Evolutionary conservation across 2,113 vertebrate species (phyloP), one percentile per base, ranked within the genome.

Genomic region (Salvelinus fontinalis): DNA sequence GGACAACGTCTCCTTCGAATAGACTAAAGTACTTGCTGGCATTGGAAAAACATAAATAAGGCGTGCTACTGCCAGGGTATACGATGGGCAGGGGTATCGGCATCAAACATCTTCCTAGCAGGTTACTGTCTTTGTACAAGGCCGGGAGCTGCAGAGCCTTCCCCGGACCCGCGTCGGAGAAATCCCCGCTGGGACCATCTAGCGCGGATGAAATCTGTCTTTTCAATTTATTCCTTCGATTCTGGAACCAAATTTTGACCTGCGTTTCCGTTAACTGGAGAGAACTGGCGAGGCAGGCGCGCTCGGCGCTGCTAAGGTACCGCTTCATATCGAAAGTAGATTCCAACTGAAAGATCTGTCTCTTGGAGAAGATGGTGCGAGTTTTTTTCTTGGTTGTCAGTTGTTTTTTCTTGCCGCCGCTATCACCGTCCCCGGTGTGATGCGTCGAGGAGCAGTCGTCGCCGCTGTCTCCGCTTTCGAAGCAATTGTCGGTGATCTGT

Each of bases 241-340:
- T 95, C 89, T 95, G 95, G 80, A 95, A 95, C 94, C 94, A 95
- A 70, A 95, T 95, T 81, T 95, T 95, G 39, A 95, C 95, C 85
- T 95, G 94, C 18, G 94, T 95, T 87, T 95, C 94, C 34, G 93
- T 94, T 26, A 95, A 92, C 89, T 95, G 95, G 12, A 95, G 89
- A 4, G 95, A 94, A 49, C 81, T 92, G 77, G 95, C 95, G 34
- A 95, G 90, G 74, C 94, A 93, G 4, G 94, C 94, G 70, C 95
- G 78, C 85, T 97, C 95, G 0, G 95, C 88, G 84, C 96, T 96
- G 89, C 95, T 96, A 83, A 96, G 88, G 44, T 96, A 96, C 11
- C 95, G 92, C 78, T 97, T 95, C 92, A 95, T 92, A 67, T 95
- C 95, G 88, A 96, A 97, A 34, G 95, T 95, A 85, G 95, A 94